phyloP scores from a whole-genome alignment of 2,797 vertebrate species.

The Catostomus latipinnis region DNA sequence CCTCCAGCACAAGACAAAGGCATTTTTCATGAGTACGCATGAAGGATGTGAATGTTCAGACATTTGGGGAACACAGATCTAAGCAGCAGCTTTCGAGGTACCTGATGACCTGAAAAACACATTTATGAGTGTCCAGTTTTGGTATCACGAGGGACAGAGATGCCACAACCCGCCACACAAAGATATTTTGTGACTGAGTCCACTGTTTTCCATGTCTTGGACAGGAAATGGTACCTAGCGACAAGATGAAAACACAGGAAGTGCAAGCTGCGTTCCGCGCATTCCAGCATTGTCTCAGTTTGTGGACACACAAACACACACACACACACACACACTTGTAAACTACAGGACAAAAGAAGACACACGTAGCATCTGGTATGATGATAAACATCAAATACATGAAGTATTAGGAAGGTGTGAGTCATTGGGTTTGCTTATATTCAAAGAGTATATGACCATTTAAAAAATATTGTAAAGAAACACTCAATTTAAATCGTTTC shows the following conservation, averaged over 20 bases:
- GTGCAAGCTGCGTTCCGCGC: slow-evolving; percentile 69
- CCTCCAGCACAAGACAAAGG: slow-evolving; percentile 69
- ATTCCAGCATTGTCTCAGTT: slow-evolving; percentile 75
- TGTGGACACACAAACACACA: slow-evolving; percentile 57
- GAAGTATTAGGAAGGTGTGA: no score
- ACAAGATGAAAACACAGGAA: slow-evolving; percentile 80
- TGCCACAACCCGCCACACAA: slow-evolving; percentile 6
- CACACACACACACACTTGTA: slow-evolving; percentile 41
- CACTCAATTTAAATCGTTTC: no score
- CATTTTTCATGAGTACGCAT: slow-evolving; percentile 71
- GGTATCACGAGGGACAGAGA: not conserved
- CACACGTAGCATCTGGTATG: slow-evolving; percentile 30
- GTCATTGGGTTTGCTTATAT: not conserved
- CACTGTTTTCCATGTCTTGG: slow-evolving; percentile 67
- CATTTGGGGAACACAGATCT: slow-evolving; percentile 26
- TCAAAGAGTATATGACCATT: not conserved
- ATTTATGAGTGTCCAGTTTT: slow-evolving; percentile 2
- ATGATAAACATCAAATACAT: slow-evolving; percentile 26
- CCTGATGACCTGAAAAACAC: slow-evolving; percentile 19
- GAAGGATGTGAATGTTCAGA: slow-evolving; percentile 62
- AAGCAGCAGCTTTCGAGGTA: not conserved
- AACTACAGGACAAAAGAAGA: slow-evolving; percentile 52
- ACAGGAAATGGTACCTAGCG: slow-evolving; percentile 80
- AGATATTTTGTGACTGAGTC: slow-evolving; percentile 38
- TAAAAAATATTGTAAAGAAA: no score